Evolutionary conservation across 2,888 invertebrate genomes (phyloP), one percentile per base, ranked within the genome.

Genomic region (Ophraella communa): DNA sequence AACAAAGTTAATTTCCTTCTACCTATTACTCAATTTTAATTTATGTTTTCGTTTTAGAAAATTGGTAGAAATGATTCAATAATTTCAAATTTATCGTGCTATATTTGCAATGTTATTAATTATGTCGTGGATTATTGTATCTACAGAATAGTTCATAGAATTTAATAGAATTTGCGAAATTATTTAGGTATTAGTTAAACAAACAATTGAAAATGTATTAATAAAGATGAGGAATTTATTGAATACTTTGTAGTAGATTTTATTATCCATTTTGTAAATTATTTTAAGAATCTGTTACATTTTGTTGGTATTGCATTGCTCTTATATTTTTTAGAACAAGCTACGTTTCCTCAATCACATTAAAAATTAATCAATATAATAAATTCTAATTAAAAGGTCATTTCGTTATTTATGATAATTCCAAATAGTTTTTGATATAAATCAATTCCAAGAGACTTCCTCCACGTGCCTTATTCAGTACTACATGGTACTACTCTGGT

Each of bases 41-140:
- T 17, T 35, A 14, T 55, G 23, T 55, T 56, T 56, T 56, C 30
- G 56, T 56, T 56, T 30, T 56, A 56, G 56, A 56, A 56, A 45
- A 20, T 55, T 7, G n/a, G 11, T 4, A 39, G 42, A 55, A 5
- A 14, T 14, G 27, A 20, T 30, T 5, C 18, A 45, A 27, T 27
- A 56, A 45, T 56, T 56, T 56, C 27, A 45, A 56, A 45, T 45
- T 56, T 42, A n/a, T 23, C 24, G 4, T 7, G 20, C 14, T 27
- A 27, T 39, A 39, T 20, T 35, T 57, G 30, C 18, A 56, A 47
- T 56, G 20, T 57, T 47, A 44, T 47, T 57, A 47, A 21, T 30
- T 47, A 44, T 47, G 47, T 54, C 10, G 20, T 5, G 14, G 11
- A 39, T 18, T 52, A 39, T 39, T 7, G 35, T 53, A 53, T 30